phyloP scores from a whole-genome alignment of 2,888 invertebrate species.

The Drosophila infuscata region DNA sequence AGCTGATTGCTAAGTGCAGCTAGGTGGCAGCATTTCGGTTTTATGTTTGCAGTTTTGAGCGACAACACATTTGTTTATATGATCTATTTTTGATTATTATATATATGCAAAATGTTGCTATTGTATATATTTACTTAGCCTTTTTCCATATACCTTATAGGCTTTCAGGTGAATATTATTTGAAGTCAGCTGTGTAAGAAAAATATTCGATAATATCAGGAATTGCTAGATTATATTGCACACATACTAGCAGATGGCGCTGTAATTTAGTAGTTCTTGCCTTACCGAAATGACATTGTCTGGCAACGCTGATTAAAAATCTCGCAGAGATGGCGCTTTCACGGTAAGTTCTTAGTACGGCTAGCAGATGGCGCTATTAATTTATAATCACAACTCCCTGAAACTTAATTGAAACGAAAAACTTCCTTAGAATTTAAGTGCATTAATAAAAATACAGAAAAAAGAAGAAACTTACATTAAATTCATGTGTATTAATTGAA shows the following conservation, averaged over 20 bases:
- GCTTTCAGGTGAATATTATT: background rate
- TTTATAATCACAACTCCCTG: background rate
- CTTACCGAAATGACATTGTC: background rate
- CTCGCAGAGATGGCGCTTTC: conserved; percentile 30
- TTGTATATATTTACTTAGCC: fast-evolving
- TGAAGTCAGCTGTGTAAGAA: conserved; percentile 28
- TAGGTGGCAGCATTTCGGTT: conserved; percentile 33
- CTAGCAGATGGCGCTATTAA: conserved; percentile 10
- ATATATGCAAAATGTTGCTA: fast-evolving
- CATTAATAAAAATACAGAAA: background rate
- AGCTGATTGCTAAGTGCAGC: conserved; percentile 31
- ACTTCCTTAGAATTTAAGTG: background rate
- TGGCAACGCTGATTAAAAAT: background rate
- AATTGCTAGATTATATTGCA: background rate
- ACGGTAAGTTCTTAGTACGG: background rate
- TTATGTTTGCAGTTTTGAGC: background rate
- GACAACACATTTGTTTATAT: background rate
- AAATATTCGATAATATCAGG: conserved; percentile 17
- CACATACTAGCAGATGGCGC: background rate
- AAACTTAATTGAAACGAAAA: background rate
- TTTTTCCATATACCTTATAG: fast-evolving
- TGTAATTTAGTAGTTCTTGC: background rate
- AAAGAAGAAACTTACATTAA: background rate
- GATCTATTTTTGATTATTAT: background rate
- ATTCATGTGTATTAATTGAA: background rate